Evolutionary conservation across 2,888 invertebrate species (phyloP), one percentile per base, ranked within the genome.

Genomic region (Drosophila macrospina): DNA sequence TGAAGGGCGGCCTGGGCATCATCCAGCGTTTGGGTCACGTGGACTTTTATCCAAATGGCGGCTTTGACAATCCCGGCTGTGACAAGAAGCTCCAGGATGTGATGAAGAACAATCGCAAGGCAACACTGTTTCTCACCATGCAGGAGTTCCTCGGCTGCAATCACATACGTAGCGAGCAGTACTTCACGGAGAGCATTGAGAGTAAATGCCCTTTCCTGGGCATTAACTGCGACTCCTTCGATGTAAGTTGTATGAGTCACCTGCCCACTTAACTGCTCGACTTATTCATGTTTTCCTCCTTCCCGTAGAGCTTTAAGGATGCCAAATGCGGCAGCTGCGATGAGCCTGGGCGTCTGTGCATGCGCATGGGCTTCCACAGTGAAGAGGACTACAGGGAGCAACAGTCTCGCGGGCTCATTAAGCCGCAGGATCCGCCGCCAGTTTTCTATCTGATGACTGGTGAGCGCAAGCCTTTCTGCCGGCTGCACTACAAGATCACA

Each of bases 1-100:
- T 97, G 80, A 94, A 94, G 78, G 95, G 95, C 59, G 95, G 95
- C 55, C 93, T 98, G 60, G 98, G 98, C 8, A 96, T 97, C 90
- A 94, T 94, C 6, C 96, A 97, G 86, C 94, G 96, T 0, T 94
- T 96, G 45, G 98, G 97, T 0, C 97, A 98, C 91, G 95, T 97
- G 4, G 98, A 98, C 91, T 98, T 97, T 92, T 98, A 95, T 90
- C 97, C 98, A 0, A 98, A 98, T 89, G 97, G 97, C 0, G 98
- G 98, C 0, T 94, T 95, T 5, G 94, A 95, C 64, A 98, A 96
- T 89, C 96, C 96, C 0, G 96, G 96, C 32, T 95, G 95, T 78
- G 92, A 92, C 65, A 91, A 92, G 54, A 94, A 93, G 32, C 93
- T 96, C 11, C 92, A 94, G 51, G 94, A 95, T 69, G 95, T 95